phyloP scores from a whole-genome alignment of 53 echinoderm and acorn worm genomes.

The Crossaster papposus region DNA sequence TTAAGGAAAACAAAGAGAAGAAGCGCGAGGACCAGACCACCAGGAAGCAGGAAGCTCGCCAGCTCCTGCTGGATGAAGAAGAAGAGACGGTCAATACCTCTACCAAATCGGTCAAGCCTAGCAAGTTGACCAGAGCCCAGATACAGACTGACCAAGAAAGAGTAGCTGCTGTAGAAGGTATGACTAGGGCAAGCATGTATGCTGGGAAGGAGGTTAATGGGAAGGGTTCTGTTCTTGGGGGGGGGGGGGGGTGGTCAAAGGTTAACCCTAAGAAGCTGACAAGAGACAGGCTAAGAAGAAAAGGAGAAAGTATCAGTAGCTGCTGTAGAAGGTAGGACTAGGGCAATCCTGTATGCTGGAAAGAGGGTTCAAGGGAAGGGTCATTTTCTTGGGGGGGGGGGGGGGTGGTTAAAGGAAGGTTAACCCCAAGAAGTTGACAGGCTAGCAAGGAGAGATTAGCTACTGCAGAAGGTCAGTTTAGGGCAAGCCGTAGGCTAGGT shows the following conservation, averaged over 20 bases:
- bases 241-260: no score
- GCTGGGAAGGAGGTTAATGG: no score
- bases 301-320: conserved; percentile 62
- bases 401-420: no score
- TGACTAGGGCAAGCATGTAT: no score
- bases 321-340: conserved; percentile 55
- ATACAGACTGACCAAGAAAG: conserved; percentile 76
- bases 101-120: conserved; percentile 55
- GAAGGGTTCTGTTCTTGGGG: no score
- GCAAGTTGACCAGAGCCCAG: conserved; percentile 84
- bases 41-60: conserved; percentile 76
- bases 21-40: conserved; percentile 76
- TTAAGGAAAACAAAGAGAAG: conserved; percentile 82
- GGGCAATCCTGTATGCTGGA: no score
- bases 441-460: conserved; percentile 70
- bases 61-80: conserved; percentile 88
- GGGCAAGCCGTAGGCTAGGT: no score
- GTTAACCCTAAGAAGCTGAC: conserved; percentile 75
- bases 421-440: conserved; percentile 80
- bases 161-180: conserved; percentile 63
- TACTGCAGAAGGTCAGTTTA: conserved; percentile 51
- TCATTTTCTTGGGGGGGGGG: no score
- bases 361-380: no score
- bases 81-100: conserved; percentile 44
- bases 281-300: conserved; percentile 76